Percentiles rank a stretch among this genome's conserved stretches.
Evolutionary conservation across 2,888 invertebrate genomes (phyloP).

Genomic region (Eudasyphora cyanicolor): DNA sequence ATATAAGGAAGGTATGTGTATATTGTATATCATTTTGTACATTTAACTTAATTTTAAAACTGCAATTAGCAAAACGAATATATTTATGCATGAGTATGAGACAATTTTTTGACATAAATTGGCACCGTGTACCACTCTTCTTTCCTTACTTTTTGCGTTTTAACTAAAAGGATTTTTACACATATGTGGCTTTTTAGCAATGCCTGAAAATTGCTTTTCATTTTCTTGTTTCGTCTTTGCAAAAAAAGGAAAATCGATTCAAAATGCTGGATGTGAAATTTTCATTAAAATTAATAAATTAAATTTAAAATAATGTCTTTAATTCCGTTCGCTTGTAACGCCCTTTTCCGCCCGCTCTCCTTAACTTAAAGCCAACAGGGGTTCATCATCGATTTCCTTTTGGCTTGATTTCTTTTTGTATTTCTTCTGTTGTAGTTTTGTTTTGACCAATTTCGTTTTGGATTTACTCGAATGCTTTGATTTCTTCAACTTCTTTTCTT

Average conservation of each 20-base stretch:
- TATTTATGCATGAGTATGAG: background rate
- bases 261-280: conserved; percentile 20
- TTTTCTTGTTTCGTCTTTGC: background rate
- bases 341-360: conserved; percentile 38
- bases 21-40: conserved; percentile 21
- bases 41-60: conserved; percentile 26
- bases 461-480: conserved; percentile 81
- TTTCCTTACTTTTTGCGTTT: background rate
- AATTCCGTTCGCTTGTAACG: conserved; percentile 35
- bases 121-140: conserved; percentile 12
- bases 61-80: background rate
- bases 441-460: conserved; percentile 84
- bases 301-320: conserved; percentile 59
- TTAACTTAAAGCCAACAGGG: conserved; percentile 79
- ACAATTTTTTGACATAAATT: background rate
- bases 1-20: background rate
- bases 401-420: conserved; percentile 80
- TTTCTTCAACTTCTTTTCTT: conserved; percentile 71
- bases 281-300: conserved; percentile 64
- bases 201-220: background rate
- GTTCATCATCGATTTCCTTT: conserved; percentile 78
- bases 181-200: background rate
- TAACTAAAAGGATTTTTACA: background rate
- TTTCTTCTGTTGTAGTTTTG: conserved; percentile 81
- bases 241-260: background rate